These are phyloP conservation scores for Drosophila aff. DNA, from an alignment of 1,140 invertebrate genomes.

Conservation along the genomic window DNA sequence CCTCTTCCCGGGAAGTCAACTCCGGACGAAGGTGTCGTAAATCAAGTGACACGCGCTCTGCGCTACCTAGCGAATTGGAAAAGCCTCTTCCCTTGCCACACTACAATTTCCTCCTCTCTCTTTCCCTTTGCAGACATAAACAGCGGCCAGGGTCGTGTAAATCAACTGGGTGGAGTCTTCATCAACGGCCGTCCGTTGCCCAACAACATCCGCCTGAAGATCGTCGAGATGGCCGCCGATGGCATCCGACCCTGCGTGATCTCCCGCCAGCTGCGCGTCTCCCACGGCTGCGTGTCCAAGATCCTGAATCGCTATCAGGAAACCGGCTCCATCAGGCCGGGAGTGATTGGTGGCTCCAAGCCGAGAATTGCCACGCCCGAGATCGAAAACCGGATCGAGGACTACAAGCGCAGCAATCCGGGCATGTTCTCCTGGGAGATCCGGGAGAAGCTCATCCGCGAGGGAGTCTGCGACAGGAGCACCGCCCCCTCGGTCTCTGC, in stretches of 20 bases:
- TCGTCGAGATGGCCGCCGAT: constrained; percentile 92
- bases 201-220: constrained; percentile 91
- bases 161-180: constrained; percentile 93
- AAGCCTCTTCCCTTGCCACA: constrained; percentile 26
- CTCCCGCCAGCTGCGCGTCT: constrained; percentile 91
- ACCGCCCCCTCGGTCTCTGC: constrained; percentile 93
- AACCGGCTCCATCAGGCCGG: constrained; percentile 93
- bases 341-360: constrained; percentile 92
- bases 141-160: constrained; percentile 92
- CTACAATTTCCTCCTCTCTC: constrained; percentile 22
- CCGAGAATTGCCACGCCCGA: constrained; percentile 92
- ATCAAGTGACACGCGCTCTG: constrained; percentile 71
- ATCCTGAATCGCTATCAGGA: constrained; percentile 93
- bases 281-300: constrained; percentile 94
- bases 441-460: constrained; percentile 92
- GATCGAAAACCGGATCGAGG: constrained; percentile 93
- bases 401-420: constrained; percentile 94
- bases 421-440: constrained; percentile 97
- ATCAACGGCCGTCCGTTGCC: constrained; percentile 93
- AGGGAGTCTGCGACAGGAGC: constrained; percentile 92
- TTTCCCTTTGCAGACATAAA: constrained; percentile 71
- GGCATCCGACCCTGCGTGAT: constrained; percentile 93
- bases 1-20: constrained; percentile 72
- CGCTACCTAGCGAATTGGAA: constrained; percentile 58
- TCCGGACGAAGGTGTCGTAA: constrained; percentile 64